A percentile compares a stretch with the other conserved stretches of the same genome.
phyloP scores from a whole-genome alignment of 23 tunicate genomes.

The Halocynthia aurantium region DNA sequence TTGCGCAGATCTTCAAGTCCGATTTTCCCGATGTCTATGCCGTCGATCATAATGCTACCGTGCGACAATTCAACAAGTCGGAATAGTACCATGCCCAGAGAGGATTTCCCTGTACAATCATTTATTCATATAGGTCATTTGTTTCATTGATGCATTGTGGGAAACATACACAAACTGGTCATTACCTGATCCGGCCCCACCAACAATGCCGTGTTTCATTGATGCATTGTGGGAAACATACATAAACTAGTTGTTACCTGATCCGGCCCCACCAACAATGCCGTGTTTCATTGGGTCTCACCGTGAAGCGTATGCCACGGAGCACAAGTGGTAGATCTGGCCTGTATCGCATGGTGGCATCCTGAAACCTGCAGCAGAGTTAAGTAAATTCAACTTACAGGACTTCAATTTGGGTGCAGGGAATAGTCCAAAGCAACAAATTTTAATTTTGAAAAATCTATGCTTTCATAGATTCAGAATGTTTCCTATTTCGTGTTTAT shows the following conservation, averaged over 20 bases:
- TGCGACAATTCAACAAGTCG: conserved; percentile 52
- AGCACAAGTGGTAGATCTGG: conserved; percentile 66
- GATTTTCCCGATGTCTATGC: conserved; percentile 53
- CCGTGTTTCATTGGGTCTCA: conserved; percentile 80
- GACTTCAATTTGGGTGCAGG: too few species aligned
- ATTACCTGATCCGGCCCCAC: conserved; percentile 95
- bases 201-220: conserved; percentile 94
- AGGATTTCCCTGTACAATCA: conserved; percentile 66
- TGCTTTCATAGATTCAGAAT: not conserved
- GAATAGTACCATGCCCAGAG: conserved; percentile 72
- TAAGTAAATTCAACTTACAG: too few species aligned
- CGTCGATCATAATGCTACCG: conserved; percentile 71
- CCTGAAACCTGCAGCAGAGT: conserved; percentile 30
- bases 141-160: not conserved
- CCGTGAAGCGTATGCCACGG: conserved; percentile 44
- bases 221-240: too few species aligned
- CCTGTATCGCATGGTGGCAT: conserved; percentile 69
- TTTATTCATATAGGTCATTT: not conserved
- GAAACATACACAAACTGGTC: not conserved
- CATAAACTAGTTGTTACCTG: conserved; percentile 43
- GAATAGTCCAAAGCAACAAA: not conserved
- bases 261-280: conserved; percentile 96
- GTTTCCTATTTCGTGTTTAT: too few species aligned
- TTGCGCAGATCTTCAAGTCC: conserved; percentile 52
- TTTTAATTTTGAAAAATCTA: not conserved